Base-by-base conservation (phyloP, 1,140 invertebrate genomes). In the Penaeus indicus region DNA sequence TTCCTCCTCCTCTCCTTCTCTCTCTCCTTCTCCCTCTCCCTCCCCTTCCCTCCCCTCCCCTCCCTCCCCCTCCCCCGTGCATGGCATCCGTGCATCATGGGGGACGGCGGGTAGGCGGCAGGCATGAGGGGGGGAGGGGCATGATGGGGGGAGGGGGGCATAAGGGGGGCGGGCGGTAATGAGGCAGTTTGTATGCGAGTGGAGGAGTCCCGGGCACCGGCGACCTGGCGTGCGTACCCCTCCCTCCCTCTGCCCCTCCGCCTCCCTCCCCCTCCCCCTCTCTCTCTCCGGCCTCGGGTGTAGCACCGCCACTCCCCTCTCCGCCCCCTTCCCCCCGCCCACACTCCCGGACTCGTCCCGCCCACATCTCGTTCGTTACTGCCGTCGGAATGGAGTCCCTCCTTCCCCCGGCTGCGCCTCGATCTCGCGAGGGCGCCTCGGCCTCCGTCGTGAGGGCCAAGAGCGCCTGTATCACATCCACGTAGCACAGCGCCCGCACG, bases 161-260 rank as follows among this genome's bases (percentile, higher is more conserved):
- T 54, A 61, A n/a, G 85, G 47, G 85, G 85, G 77, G 77, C 77
- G 85, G 85, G 85, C 85, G 85, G 85, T 86, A 86, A 86, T 86
- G 77, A 86, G 85, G 85, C 78, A 54, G 85, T 86, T 86, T 86
- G 85, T 86, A 86, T 86, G 85, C 85, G 85, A 86, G 85, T 81
- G 64, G 27, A 38, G 81, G 47, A 86, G 75, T 32, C 77, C 16
- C 54, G 54, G n/a, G 85, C 77, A 64, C 32, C 78, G 78, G 85
- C 85, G 85, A 86, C 85, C 77, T 42, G 61, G 72, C 84, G 22
- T 61, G 84, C 72, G 77, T 67, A 63, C 38, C 42, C 64, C 83
- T 25, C 21, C 54, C 77, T 78, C 85, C 67, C 62, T 18, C 85
- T 67, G 16, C 63, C 69, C 62, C 85, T n/a, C 77, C 21, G 38